These are phyloP conservation scores for Anoura caudifer DNA, from an alignment of 2,113 vertebrate species.

Conservation along the genomic window DNA sequence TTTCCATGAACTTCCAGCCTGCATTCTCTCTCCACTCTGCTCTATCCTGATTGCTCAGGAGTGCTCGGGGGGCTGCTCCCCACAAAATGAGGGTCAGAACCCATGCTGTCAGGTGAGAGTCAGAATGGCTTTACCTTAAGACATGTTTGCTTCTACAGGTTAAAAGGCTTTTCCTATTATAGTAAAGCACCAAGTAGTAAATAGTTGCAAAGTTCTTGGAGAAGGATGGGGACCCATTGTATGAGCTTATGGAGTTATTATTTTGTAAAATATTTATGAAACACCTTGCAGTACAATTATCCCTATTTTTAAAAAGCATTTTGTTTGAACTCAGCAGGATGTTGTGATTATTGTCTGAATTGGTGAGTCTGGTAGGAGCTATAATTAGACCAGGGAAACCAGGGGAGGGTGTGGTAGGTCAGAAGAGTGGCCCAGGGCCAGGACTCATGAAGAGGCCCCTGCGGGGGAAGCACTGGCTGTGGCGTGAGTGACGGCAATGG, in stretches of 20 bases:
- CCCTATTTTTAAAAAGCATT: constrained; percentile 1
- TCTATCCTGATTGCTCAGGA: background rate
- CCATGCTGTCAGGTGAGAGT: background rate
- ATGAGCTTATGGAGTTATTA: background rate
- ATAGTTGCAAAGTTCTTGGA: constrained; percentile 18
- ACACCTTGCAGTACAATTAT: constrained; percentile 27
- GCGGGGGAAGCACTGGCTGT: background rate
- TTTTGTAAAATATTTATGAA: constrained; percentile 48
- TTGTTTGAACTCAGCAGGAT: constrained; percentile 36
- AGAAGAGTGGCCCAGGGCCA: background rate
- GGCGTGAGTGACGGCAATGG: background rate
- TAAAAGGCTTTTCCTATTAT: background rate
- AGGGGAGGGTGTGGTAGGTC: background rate
- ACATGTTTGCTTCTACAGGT: background rate
- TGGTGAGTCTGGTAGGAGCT: constrained; percentile 14
- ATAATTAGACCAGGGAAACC: background rate
- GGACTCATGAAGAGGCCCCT: background rate
- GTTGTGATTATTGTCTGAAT: constrained; percentile 28
- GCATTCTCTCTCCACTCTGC: background rate
- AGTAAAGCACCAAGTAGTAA: background rate
- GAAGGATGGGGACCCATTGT: background rate
- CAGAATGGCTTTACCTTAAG: background rate
- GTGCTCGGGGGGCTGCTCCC: background rate
- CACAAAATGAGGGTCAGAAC: background rate
- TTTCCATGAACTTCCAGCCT: background rate